These are phyloP conservation scores for Lophotis ruficrista DNA, from an alignment of 2,113 vertebrate genomes.

Conservation along the genomic window DNA sequence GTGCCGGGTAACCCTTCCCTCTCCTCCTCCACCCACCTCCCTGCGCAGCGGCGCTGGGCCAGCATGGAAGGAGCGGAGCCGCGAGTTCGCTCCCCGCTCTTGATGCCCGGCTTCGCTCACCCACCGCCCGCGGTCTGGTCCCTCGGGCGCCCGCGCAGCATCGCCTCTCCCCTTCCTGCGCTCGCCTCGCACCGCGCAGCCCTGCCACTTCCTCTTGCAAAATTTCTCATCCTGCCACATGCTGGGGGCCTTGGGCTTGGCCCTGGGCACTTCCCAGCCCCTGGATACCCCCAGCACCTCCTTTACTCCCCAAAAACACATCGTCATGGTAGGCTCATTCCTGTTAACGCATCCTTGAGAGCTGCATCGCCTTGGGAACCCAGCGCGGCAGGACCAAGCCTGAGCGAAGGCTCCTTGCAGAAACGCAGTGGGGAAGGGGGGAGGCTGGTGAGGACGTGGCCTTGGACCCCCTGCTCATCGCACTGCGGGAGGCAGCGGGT, in stretches of 20 bases:
- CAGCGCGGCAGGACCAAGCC: neutral
- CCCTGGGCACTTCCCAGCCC: neutral
- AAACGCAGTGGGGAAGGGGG: neutral
- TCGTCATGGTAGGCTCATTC: fast-evolving
- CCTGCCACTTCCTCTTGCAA: constrained; percentile 86
- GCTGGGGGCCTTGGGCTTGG: neutral
- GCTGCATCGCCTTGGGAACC: neutral
- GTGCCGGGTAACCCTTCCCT: constrained; percentile 33
- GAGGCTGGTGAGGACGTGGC: fast-evolving
- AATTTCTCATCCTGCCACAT: constrained; percentile 29
- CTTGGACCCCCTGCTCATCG: neutral
- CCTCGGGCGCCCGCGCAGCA: constrained; percentile 48
- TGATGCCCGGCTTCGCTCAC: constrained; percentile 65
- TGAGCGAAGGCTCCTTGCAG: too few species aligned
- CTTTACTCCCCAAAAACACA: neutral
- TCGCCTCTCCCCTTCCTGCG: constrained; percentile 79
- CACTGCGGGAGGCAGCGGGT: fast-evolving
- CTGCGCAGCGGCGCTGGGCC: constrained; percentile 10
- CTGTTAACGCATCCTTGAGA: neutral
- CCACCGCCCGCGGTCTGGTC: constrained; percentile 73
- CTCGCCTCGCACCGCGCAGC: constrained; percentile 57
- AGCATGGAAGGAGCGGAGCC: constrained; percentile 16
- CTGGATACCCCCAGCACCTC: neutral
- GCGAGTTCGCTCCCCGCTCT: neutral
- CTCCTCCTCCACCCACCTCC: neutral